Evolutionary conservation across 2,113 vertebrate genomes (phyloP).

Genomic region (Ivindomyrus marchei): DNA sequence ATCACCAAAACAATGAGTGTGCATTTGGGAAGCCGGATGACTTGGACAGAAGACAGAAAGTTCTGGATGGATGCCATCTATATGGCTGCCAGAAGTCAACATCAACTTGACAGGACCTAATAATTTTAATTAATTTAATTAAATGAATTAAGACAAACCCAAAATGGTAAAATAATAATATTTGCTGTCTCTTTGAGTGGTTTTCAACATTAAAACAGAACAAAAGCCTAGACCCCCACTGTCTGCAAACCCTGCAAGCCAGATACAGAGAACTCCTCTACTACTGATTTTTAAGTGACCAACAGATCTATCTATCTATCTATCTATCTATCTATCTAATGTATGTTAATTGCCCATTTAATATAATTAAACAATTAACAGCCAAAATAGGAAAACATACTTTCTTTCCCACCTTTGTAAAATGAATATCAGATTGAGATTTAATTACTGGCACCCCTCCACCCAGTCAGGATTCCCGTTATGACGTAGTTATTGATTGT

Average conservation of each 20-base stretch:
- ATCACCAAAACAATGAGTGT: not conserved
- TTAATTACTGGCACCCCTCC: not conserved
- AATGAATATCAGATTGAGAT: not conserved
- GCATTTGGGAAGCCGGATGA: not conserved
- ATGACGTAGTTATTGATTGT: not conserved
- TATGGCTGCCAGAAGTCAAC: not conserved
- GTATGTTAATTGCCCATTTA: not conserved
- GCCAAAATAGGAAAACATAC: not conserved
- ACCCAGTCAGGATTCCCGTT: not conserved
- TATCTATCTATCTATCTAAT: not conserved
- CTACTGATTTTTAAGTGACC: not conserved
- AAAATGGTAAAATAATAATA: not conserved
- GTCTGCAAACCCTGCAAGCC: not conserved
- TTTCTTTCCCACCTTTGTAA: not conserved
- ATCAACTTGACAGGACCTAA: not conserved
- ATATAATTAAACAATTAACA: not conserved
- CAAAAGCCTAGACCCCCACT: not conserved
- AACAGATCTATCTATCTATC: not conserved
- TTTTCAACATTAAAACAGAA: not conserved
- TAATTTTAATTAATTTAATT: conserved; percentile 3
- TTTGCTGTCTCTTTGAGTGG: not conserved
- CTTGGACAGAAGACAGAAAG: not conserved
- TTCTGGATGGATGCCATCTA: not conserved
- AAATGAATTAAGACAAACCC: not conserved
- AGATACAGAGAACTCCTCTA: not conserved